Evolutionary conservation across 1,140 invertebrate genomes (phyloP), one percentile per base, ranked within the genome.

Genomic region (Lasaia peninsularis): DNA sequence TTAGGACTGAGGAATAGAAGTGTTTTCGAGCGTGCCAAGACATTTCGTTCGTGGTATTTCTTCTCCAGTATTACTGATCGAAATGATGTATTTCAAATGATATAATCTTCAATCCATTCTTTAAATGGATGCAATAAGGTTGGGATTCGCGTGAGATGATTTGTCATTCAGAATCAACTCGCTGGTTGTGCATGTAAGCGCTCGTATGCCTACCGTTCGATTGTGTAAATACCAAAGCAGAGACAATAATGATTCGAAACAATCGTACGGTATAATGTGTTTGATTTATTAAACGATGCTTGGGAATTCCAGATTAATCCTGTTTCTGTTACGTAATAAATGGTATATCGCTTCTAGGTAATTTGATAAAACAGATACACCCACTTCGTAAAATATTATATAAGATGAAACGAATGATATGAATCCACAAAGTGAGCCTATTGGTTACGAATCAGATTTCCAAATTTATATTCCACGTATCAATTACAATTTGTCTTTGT

Each of bases 1-100:
- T 86, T 88, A 88, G 86, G 86, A 88, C 82, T 71, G 77, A 85
- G 81, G 74, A 78, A 86, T 83, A 86, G 81, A 82, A 88, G 83
- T 86, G 81, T 82, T 78, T 86, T 85, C 81, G 69, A 78, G 77
- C 83, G 74, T 79, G 75, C 74, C 72, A 77, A 84, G 78, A 82
- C 80, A 80, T 83, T 80, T 83, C 64, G 75, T 78, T 75, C 63
- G 73, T 80, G 75, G 75, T 79, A 78, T 83, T 80, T 81, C 80
- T 78, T 75, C 75, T 62, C 65, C 58, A 54, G 63, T 56, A 20
- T 52, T 67, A 59, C 53, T 56, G 44, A 51, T 44, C 40, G 49
- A 51, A 44, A 54, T 44, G 20, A 49, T 28, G 16, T 20, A 31
- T 48, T 40, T n/a, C n/a, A n/a, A n/a, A 31, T 37, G 21, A 21